Base-by-base conservation (phyloP, 2,797 vertebrate species). In the Hypotaenidia okinawae region DNA sequence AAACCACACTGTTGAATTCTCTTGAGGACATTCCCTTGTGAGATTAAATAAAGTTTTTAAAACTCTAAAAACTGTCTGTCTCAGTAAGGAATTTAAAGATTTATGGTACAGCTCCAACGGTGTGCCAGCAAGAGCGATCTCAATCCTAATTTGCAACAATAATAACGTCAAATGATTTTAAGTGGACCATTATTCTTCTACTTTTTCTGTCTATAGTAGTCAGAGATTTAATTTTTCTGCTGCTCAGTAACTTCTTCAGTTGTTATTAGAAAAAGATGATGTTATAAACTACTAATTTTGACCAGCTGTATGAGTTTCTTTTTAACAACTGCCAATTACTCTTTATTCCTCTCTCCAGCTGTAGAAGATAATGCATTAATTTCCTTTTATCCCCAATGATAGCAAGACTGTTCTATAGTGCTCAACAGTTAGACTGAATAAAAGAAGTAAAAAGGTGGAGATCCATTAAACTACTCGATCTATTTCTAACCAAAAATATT, bases 261-360 rank as follows among this genome's bases (percentile, higher is more conserved):
- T 3, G 2, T 66, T 90, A 87, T 59, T 78, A 89, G 62, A 83
- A 94, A 54, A 54, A 84, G 32, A 55, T 58, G 17, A 61, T 81
- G 8, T 72, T 96, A 74, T 84, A 88, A 90, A 85, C 27, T 66
- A 69, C 67, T 94, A 76, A 86, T 92, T 96, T 87, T 94, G 33
- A 83, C 37, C 25, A 83, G 28, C 30, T 87, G 68, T 91, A 93
- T 74, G 28, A 76, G 21, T 75, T 92, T 73, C 45, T 64, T 88
- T 93, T 87, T 84, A 86, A 85, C 62, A 80, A 47, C 37, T 79
- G 81, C 30, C 62, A 90, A 64, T 91, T 79, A 58, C 7, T 90
- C 81, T 92, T 90, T 64, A 82, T 92, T 90, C 43, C 3, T 32
- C 30, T 84, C 16, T 73, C 30, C 62, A 84, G 19, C 45, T 62